Evolutionary conservation across 2,888 invertebrate species (phyloP), one percentile per base, ranked within the genome.

Genomic region (Eupithecia subumbrata): DNA sequence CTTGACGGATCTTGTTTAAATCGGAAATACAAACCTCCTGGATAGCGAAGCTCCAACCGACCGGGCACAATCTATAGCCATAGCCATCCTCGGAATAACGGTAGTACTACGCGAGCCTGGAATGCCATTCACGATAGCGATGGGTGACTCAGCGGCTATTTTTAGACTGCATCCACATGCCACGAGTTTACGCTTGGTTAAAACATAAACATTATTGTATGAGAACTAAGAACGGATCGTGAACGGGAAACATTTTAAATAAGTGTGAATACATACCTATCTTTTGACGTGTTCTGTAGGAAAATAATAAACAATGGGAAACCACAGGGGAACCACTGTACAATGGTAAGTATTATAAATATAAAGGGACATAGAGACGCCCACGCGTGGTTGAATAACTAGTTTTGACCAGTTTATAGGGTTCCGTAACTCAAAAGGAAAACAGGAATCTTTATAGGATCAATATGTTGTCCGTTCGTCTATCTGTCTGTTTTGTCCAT

Each of bases 41-140:
- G 22, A 56, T 56, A 56, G 11, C 22, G 11, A 4, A 56, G 56
- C 11, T 60, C 5, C 25, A 60, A 25, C 56, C 22, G 22, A 60
- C 60, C 60, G 34, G 1, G 25, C 7, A 64, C 64, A 34, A 64
- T 34, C 34, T 18, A 18, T 9, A 64, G 34, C 64, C 8, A 16
- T 37, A 66, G 11, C 37, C 37, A n/a, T 67, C 34, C 34, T 66
- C 66, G 11, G 9, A 22, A 16, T n/a, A 34, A n/a, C 67, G 67
- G 64, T 76, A 68, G 52, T 66, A 78, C 70, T 45, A 71, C 64
- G 71, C 60, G 68, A 73, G 74, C 69, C 25, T 43, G 76, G 78
- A 72, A 79, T 79, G 76, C 72, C 79, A 79, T 79, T 79, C 75
- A 79, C 76, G 77, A 76, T 77, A 76, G 69, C 72, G 66, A 16